Base-by-base conservation (phyloP, 2,888 invertebrate genomes). In the Ellobium chinense region DNA sequence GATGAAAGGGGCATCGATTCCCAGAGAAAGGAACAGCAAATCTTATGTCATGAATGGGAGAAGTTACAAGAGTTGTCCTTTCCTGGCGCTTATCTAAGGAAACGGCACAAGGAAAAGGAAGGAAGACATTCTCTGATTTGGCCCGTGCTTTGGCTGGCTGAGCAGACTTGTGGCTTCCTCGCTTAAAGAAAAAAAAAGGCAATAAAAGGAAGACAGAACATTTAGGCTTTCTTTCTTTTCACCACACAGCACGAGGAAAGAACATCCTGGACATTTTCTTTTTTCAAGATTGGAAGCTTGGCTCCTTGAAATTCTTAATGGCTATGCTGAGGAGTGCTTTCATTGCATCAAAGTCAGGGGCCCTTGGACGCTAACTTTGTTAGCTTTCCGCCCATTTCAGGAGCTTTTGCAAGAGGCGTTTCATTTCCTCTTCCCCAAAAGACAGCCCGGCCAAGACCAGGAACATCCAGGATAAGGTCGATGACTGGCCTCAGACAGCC, bases 341-440 rank as follows among this genome's bases (percentile, higher is more conserved):
- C 73, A 60, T 62, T 60, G 62, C 29, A 31, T 63, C 63, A 31
- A 63, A 63, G 63, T 21, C 29, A 12, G 31, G 63, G 63, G 34
- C 29, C 29, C 60, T 62, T 62, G 27, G 2, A 5, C 24, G 39
- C 37, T 73, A 62, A 73, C 60, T 73, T 37, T 73, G 60, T 60
- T 73, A 62, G 62, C 37, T 27, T n/a, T 12, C 24, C 62, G 27
- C 18, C 62, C 56, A 54, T 56, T 70, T 39, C 56, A 36, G 54
- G 9, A n/a, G 56, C 56, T 56, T 58, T n/a, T 70, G 27, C 70
- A 54, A 70, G 27, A 31, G 56, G 70, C 70, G 70, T 34, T 58
- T 70, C 70, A 70, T 70, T 70, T 70, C 70, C 70, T n/a, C n/a
- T 70, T 70, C 54, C 54, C 56, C 9, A 56, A 14, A 56, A 31